Percentiles rank a stretch among this genome's conserved stretches.
phyloP scores from a whole-genome alignment of 1,140 invertebrate genomes.

The Drosophila baimaii region DNA sequence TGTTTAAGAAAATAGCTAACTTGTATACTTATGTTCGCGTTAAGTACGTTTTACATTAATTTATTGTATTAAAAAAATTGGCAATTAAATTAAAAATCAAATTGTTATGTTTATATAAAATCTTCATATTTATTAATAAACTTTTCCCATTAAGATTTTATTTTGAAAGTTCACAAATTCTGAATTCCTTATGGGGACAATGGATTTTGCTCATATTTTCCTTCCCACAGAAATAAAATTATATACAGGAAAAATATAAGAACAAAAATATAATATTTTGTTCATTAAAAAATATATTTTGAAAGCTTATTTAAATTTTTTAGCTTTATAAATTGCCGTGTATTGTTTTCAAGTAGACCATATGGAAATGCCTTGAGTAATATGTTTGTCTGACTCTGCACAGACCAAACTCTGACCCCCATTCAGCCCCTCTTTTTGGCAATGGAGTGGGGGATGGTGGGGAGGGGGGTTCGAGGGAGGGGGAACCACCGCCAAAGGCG shows the following conservation, averaged over 20 bases:
- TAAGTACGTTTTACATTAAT: too few species aligned
- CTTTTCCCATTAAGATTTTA: too few species aligned
- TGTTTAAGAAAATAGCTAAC: too few species aligned
- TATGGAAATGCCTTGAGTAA: slow-evolving; percentile 78
- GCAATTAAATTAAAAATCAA: not conserved
- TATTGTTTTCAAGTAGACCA: slow-evolving; percentile 32
- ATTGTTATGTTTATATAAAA: not conserved
- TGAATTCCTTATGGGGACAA: fast-evolving
- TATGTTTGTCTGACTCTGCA: slow-evolving; percentile 63
- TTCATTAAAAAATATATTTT: not conserved
- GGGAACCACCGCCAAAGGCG: slow-evolving; percentile 70
- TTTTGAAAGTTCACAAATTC: not conserved
- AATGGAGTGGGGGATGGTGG: not conserved
- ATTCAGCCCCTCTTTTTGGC: not conserved
- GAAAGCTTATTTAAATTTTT: not conserved
- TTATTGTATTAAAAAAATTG: not conserved
- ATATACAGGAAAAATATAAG: too few species aligned
- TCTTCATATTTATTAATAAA: not conserved
- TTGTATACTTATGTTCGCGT: too few species aligned
- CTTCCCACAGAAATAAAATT: too few species aligned
- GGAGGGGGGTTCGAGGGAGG: not conserved
- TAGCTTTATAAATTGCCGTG: too few species aligned
- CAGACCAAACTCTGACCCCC: slow-evolving; percentile 56
- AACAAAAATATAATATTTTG: too few species aligned
- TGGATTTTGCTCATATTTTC: not conserved